Percentiles rank a stretch among this genome's conserved stretches.
Conservation (phyloP, 2,888 invertebrate genomes). For the Microchrysa polita region DNA sequence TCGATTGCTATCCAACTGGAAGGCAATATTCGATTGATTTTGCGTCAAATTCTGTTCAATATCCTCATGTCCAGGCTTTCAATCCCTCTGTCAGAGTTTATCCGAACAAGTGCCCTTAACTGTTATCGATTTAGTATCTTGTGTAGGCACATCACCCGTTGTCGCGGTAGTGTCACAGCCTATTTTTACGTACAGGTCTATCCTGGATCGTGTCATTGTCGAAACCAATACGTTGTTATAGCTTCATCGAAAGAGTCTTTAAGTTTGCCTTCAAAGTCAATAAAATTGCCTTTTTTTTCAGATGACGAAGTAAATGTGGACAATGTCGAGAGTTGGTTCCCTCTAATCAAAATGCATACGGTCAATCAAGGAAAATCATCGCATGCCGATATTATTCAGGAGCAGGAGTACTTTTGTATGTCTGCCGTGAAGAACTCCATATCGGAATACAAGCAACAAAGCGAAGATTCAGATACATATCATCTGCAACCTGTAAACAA, state of each 20-base stretch:
- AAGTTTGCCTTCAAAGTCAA: neutral
- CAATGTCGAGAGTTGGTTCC: slow-evolving; percentile 63
- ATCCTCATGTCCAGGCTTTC: too few relatives aligned
- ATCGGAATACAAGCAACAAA: slow-evolving; percentile 59
- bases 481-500: slow-evolving; percentile 63
- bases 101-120: too few relatives aligned
- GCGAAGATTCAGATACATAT: slow-evolving; percentile 59
- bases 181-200: too few relatives aligned
- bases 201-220: too few relatives aligned
- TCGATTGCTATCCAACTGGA: too few relatives aligned
- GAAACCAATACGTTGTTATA: too few relatives aligned
- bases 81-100: too few relatives aligned
- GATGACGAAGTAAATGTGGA: slow-evolving; percentile 62
- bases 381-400: slow-evolving; percentile 57
- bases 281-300: slow-evolving; percentile 47
- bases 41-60: too few relatives aligned
- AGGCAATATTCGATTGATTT: too few relatives aligned
- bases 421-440: slow-evolving; percentile 63
- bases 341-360: slow-evolving; percentile 61
- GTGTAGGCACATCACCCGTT: neutral
- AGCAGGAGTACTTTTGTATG: slow-evolving; percentile 62
- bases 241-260: too few relatives aligned
- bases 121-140: too few relatives aligned
- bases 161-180: too few relatives aligned
- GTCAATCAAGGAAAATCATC: slow-evolving; percentile 55